Conservation (phyloP, 2,113 vertebrate species). For the Balaenoptera acutorostrata region DNA sequence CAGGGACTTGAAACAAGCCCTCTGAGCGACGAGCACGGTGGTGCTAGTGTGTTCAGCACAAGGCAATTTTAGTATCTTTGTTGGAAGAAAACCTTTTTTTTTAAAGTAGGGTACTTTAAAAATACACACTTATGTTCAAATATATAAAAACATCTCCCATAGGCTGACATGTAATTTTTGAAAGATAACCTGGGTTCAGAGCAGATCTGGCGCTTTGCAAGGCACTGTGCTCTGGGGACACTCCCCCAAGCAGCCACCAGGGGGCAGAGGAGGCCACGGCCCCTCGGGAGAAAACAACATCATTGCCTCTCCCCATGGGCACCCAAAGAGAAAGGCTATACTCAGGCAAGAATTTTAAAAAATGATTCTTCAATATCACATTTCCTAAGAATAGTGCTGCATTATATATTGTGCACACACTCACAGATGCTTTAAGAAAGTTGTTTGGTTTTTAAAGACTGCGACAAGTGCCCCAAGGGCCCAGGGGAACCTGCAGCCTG, state of each 20-base stretch:
- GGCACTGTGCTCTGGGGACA: background rate
- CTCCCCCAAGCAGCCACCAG: rapidly evolving
- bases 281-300: background rate
- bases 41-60: background rate
- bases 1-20: background rate
- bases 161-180: background rate
- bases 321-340: background rate
- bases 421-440: background rate
- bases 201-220: background rate
- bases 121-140: background rate
- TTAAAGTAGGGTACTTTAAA: background rate
- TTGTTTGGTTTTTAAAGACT: background rate
- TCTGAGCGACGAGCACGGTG: background rate
- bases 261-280: no score
- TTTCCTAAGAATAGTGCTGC: background rate
- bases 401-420: background rate
- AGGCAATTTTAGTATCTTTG: background rate
- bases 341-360: background rate
- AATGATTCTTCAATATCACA: background rate
- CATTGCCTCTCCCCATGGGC: rapidly evolving
- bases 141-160: background rate
- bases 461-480: background rate
- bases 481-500: background rate
- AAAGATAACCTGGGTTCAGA: background rate
- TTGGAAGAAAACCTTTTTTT: background rate